A percentile compares a stretch with the other conserved stretches of the same genome.
phyloP scores from a whole-genome alignment of 1,140 invertebrate species.

The Batillaria attramentaria region DNA sequence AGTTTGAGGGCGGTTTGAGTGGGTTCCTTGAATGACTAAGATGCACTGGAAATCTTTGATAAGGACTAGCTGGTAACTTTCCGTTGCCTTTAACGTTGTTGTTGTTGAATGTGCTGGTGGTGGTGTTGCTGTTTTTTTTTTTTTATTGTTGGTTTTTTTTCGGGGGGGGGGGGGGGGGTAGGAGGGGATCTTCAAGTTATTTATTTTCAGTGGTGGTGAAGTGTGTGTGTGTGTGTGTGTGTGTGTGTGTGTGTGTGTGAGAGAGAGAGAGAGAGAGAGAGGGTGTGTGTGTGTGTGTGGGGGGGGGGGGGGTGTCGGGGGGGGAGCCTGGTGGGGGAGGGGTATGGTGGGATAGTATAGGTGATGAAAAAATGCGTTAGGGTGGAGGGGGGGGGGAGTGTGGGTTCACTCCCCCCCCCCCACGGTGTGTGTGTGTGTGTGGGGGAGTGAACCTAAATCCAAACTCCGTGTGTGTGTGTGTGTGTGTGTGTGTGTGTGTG shows the following conservation, averaged over 20 bases:
- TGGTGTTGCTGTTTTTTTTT: not conserved
- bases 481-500: conserved; percentile 16
- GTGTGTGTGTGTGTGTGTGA: not conserved
- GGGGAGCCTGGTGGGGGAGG: not conserved
- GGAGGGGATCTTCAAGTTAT: not conserved
- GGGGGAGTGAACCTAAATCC: not conserved
- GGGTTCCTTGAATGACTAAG: too few species aligned
- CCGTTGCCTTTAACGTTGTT: too few species aligned
- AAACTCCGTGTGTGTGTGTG: not conserved
- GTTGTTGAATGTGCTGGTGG: too few species aligned
- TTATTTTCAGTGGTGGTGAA: not conserved
- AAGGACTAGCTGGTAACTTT: too few species aligned
- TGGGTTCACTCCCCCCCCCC: not conserved
- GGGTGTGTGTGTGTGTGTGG: too few species aligned
- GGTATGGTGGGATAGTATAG: not conserved
- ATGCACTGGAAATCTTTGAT: too few species aligned
- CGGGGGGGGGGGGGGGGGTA: not conserved
- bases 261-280: conserved; percentile 2
- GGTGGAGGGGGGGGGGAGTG: not conserved
- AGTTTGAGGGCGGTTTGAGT: too few species aligned
- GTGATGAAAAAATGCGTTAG: not conserved
- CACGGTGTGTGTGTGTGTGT: not conserved
- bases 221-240: too few species aligned
- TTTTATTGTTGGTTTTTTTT: not conserved
- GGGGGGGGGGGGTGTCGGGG: too few species aligned